Evolutionary conservation across 2,888 invertebrate genomes (phyloP), one percentile per base, ranked within the genome.

Genomic region (Yponomeuta malinellus): DNA sequence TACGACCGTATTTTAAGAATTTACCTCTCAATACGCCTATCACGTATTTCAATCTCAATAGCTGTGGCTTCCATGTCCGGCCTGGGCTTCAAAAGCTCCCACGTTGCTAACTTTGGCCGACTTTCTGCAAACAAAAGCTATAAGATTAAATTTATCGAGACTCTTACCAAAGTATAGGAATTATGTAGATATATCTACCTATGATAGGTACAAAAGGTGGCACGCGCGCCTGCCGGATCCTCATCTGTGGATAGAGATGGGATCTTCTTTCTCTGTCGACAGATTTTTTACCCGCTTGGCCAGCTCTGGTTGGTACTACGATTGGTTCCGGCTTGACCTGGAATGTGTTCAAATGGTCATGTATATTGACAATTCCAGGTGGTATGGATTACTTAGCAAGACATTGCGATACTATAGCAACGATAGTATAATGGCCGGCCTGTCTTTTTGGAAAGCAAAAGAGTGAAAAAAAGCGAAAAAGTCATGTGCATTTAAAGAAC

Each of bases 1-100:
- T 37, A 37, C 37, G 37, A 37, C 3, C 4, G 37, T 2, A 37
- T 37, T 8, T 9, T 59, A 59, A 59, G 3, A 2, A 67, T 29
- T 66, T 74, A 93, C 93, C 93, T 91, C 75, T 87, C 83, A 63
- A 93, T 83, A 10, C 94, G 90, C 67, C 89, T 79, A 71, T 91
- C 88, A 71, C 93, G 92, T 78, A 94, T 85, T 83, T 95, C 94
- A 10, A 79, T 79, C 83, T 95, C 95, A 77, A 93, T 88, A 0
- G 87, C 77, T 0, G 93, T 93, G 52, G 90, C 87, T 37, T 81
- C 82, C 31, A 86, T 79, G 70, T 93, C 91, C 79, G 72, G 84
- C 76, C 76, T 86, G 71, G 72, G 73, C 78, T 81, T 89, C 9
- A 92, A 63, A 1, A 90, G 76, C 63, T 90, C 90, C 92, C 92